Base-by-base conservation (phyloP, 2,888 invertebrate genomes). In the Seira ritae region DNA sequence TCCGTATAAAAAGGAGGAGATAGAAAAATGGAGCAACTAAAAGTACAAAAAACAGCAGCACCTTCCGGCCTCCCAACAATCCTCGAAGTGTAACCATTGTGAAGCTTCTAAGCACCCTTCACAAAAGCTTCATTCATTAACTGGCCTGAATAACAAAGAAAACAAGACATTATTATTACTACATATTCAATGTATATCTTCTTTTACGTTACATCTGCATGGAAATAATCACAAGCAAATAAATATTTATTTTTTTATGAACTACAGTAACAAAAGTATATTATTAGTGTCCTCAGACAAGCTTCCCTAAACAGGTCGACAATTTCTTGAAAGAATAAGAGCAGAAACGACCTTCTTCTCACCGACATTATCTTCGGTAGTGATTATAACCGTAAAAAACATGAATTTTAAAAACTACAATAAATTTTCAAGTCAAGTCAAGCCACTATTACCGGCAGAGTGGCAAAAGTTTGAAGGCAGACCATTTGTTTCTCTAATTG, bases 1-100 rank as follows among this genome's bases (percentile, higher is more conserved):
- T 83, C 66, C 87, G 84, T 60, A 88, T 85, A 24, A 87, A 85
- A 50, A 88, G 78, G n/a, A 88, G 75, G 37, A 88, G 72, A 62
- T 87, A 84, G 69, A 87, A 84, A 76, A 85, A 87, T 62, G 88
- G 88, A 82, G 85, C 85, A 82, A 88, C 67, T 50, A 88, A 77
- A 76, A 85, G 84, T 6, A 86, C 66, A 71, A 84, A 73, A 69
- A 87, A 84, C 46, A 88, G 62, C 74, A 86, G 70, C 68, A 85
- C 84, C 80, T 85, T 85, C 71, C 86, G 81, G 31, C 86, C 81
- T 80, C 87, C 85, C 67, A 85, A 79, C 60, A 87, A 84, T 80
- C 87, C 86, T 67, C 88, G 85, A 79, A 88, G 85, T 85, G 87
- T 87, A 83, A 88, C 70, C 88, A 88, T 88, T 82, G 85, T 88